phyloP scores from a whole-genome alignment of 1,140 invertebrate species.

The Aethina tumida region DNA sequence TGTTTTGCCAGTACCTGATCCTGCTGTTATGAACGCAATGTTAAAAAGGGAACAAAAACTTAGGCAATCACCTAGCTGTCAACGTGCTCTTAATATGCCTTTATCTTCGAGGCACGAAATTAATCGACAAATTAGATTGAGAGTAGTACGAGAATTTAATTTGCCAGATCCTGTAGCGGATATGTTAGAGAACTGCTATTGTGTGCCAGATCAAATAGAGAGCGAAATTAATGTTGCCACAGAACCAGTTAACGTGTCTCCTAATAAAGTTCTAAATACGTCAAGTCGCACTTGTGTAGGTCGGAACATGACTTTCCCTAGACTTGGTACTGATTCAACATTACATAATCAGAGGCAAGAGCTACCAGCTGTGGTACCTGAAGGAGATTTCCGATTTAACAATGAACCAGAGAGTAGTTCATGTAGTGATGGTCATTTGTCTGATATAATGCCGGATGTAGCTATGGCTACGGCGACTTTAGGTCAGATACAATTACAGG shows the following conservation, averaged over 20 bases:
- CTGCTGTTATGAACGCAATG: constrained; percentile 69
- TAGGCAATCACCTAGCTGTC: constrained; percentile 65
- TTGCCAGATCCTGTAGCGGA: constrained; percentile 85
- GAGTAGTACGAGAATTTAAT: constrained; percentile 89
- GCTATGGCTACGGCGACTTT: constrained; percentile 76
- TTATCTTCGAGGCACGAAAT: constrained; percentile 68
- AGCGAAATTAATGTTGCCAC: constrained; percentile 17
- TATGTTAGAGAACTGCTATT: constrained; percentile 53
- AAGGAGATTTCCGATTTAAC: constrained; percentile 34
- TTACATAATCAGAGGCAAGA: constrained; percentile 25
- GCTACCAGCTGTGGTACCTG: constrained; percentile 33
- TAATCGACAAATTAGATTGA: constrained; percentile 65
- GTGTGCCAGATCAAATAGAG: constrained; percentile 25
- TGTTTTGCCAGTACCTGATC: constrained; percentile 59
- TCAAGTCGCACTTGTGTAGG: constrained; percentile 29
- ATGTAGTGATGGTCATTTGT: constrained; percentile 59
- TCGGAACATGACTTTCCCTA: constrained; percentile 50
- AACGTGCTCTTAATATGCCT: constrained; percentile 63
- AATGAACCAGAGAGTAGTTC: constrained; percentile 47
- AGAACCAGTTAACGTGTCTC: constrained; percentile 19
- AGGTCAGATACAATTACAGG: constrained; percentile 58
- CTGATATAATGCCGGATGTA: constrained; percentile 78
- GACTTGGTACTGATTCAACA: constrained; percentile 37
- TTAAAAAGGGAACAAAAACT: constrained; percentile 78
- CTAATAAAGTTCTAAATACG: constrained; percentile 18